Percentiles rank a stretch among this genome's conserved stretches.
Conservation (phyloP, 2,113 vertebrate species). For the Indri indri region DNA sequence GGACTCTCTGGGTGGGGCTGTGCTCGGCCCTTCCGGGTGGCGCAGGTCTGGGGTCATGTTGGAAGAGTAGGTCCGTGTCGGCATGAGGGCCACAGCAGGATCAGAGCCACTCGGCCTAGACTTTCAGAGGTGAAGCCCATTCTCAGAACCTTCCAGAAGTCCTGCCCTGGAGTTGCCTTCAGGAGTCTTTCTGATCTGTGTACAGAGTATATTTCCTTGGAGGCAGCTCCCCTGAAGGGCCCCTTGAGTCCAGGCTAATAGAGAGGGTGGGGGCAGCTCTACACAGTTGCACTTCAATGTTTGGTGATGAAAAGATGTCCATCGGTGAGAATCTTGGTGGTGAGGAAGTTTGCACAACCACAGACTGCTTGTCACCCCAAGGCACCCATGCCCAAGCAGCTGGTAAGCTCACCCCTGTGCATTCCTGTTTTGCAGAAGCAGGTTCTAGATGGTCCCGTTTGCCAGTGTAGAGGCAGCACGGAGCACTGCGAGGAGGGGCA, state of each 20-base stretch:
- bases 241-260: background rate
- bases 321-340: background rate
- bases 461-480: no score
- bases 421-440: background rate
- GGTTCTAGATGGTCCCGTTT: background rate
- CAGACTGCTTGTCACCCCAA: background rate
- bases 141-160: conserved; percentile 23
- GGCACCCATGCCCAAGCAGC: background rate
- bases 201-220: background rate
- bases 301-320: background rate
- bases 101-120: background rate
- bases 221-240: background rate
- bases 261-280: background rate
- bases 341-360: background rate
- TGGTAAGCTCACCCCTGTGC: rapidly evolving
- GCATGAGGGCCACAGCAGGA: background rate
- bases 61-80: rapidly evolving
- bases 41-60: rapidly evolving
- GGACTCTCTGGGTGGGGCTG: no score
- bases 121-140: background rate
- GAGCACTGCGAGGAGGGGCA: background rate
- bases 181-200: background rate
- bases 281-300: background rate
- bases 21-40: background rate
- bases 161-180: background rate